phyloP scores from a whole-genome alignment of 2,888 invertebrate species.

The Dendrolimus pini region DNA sequence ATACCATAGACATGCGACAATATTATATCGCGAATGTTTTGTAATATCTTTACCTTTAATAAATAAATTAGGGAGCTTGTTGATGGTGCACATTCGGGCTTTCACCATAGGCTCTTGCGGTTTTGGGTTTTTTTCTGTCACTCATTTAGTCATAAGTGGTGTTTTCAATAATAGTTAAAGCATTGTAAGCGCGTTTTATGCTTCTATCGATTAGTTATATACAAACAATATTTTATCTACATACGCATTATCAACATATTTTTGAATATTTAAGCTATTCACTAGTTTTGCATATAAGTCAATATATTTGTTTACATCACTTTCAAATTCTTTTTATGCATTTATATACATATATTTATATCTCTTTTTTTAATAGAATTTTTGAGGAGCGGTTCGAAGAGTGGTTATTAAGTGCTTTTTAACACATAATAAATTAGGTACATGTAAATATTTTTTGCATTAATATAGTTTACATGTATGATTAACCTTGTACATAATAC shows the following conservation, averaged over 20 bases:
- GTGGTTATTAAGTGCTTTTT: constrained; percentile 65
- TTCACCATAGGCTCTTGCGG: constrained; percentile 34
- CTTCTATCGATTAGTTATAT: constrained; percentile 24
- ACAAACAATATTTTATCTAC: constrained; percentile 21
- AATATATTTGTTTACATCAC: not conserved
- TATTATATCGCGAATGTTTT: constrained; percentile 42
- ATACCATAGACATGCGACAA: constrained; percentile 43
- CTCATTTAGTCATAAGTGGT: constrained; percentile 22
- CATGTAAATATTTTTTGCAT: constrained; percentile 72
- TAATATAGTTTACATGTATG: constrained; percentile 55
- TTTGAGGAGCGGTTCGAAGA: constrained; percentile 40
- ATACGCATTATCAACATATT: constrained; percentile 23
- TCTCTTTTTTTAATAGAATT: constrained; percentile 18
- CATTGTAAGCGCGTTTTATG: constrained; percentile 19
- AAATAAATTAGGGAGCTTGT: constrained; percentile 8
- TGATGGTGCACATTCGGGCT: constrained; percentile 31
- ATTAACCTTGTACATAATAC: constrained; percentile 51
- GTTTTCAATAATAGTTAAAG: constrained; percentile 24
- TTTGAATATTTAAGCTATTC: constrained; percentile 14
- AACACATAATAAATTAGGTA: constrained; percentile 49
- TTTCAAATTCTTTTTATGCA: not conserved
- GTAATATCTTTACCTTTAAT: not conserved
- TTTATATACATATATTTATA: too few species aligned
- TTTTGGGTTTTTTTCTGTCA: constrained; percentile 20
- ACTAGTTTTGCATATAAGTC: constrained; percentile 18